Conservation (phyloP, 2,888 invertebrate genomes). For the Latrodectus elegans region DNA sequence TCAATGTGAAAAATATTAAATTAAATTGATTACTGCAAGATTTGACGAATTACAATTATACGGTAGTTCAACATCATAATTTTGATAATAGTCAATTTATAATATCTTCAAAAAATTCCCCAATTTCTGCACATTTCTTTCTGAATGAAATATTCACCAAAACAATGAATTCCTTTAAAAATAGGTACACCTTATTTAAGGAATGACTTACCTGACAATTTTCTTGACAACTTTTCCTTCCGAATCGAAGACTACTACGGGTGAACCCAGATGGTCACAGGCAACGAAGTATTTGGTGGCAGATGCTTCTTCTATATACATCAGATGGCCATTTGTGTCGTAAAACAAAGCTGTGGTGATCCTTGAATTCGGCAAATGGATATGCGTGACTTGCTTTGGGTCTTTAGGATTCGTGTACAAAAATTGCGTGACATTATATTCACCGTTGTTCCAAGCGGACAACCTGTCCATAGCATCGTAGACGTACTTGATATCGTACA, state of each 20-base stretch:
- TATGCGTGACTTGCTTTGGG: constrained; percentile 88
- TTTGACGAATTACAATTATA: no score
- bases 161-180: no score
- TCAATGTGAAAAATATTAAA: no score
- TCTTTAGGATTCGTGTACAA: constrained; percentile 93
- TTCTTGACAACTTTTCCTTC: constrained; percentile 94
- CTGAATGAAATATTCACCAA: no score
- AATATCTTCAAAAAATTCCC: no score
- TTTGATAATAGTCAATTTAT: no score
- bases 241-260: constrained; percentile 95
- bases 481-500: constrained; percentile 86
- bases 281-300: constrained; percentile 94
- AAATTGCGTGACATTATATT: constrained; percentile 95
- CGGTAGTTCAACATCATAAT: no score
- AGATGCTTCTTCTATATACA: constrained; percentile 88
- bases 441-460: constrained; percentile 92
- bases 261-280: constrained; percentile 94
- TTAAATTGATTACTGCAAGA: no score
- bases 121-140: no score
- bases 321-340: constrained; percentile 91
- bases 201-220: constrained; percentile 76
- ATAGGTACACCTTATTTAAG: no score
- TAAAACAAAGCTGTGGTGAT: constrained; percentile 92
- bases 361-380: constrained; percentile 93
- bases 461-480: constrained; percentile 93